These are phyloP conservation scores for Helicoverpa assulta DNA, from an alignment of 2,888 invertebrate genomes.

Conservation along the genomic window DNA sequence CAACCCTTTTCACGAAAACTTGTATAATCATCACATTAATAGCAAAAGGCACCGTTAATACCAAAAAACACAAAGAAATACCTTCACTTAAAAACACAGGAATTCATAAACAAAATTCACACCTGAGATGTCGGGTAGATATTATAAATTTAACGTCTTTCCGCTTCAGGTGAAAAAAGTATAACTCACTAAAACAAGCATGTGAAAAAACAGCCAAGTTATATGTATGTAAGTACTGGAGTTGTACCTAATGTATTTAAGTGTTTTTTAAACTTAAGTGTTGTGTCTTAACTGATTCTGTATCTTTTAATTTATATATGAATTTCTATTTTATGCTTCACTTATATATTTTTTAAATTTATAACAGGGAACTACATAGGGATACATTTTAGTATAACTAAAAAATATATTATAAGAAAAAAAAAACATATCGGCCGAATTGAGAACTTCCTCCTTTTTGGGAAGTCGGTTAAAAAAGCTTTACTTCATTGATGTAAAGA, in stretches of 20 bases:
- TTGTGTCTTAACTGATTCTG: not conserved
- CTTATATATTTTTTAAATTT: not conserved
- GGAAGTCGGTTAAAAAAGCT: too few relatives aligned
- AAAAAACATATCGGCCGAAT: too few relatives aligned
- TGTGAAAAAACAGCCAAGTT: constrained; percentile 37
- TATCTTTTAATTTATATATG: not conserved
- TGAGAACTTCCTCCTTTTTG: too few relatives aligned
- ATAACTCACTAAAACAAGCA: constrained; percentile 50
- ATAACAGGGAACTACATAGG: too few relatives aligned
- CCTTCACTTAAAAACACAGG: constrained; percentile 42
- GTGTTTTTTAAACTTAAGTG: not conserved
- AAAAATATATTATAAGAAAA: too few relatives aligned
- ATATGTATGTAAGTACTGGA: too few relatives aligned
- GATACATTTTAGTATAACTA: too few relatives aligned
- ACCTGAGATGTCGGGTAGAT: constrained; percentile 71
- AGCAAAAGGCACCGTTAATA: constrained; percentile 29
- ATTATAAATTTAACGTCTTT: constrained; percentile 74
- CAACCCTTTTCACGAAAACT: constrained; percentile 18
- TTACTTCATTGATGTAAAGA: too few relatives aligned
- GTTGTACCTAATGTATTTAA: too few relatives aligned
- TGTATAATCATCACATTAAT: constrained; percentile 32
- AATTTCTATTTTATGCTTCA: not conserved
- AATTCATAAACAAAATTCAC: constrained; percentile 77
- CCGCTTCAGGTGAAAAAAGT: constrained; percentile 68
- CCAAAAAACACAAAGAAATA: constrained; percentile 38